These are phyloP conservation scores for Ictidomys tridecemlineatus DNA, from an alignment of 2,113 vertebrate species.

Conservation along the genomic window DNA sequence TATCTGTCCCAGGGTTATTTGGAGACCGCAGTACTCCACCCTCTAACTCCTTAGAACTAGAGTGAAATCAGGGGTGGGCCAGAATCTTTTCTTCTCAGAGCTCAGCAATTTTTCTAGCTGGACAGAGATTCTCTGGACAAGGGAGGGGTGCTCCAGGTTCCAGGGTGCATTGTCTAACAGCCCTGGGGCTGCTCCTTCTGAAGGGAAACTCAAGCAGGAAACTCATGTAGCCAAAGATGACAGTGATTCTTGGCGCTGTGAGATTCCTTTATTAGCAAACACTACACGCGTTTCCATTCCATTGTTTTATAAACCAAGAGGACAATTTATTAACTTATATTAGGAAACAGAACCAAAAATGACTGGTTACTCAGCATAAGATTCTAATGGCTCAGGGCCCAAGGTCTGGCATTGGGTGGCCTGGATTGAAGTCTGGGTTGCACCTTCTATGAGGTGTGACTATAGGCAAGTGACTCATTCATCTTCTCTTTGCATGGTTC, in stretches of 20 bases:
- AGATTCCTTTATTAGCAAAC: background rate
- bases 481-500: background rate
- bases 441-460: background rate
- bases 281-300: background rate
- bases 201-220: constrained; percentile 20
- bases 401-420: background rate
- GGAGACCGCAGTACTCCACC: constrained; percentile 20
- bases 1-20: background rate
- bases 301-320: background rate
- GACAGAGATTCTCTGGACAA: background rate
- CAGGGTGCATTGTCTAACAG: background rate
- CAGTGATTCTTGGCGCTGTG: background rate
- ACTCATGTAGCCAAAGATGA: background rate
- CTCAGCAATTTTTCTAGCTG: background rate
- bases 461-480: background rate
- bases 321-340: background rate
- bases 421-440: background rate
- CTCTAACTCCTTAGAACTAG: background rate
- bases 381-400: background rate
- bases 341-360: background rate
- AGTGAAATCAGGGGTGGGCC: background rate
- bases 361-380: background rate
- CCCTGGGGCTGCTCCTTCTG: background rate
- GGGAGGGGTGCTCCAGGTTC: background rate
- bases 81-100: background rate